Evolutionary conservation across 2,888 invertebrate species (phyloP).

Genomic region (Tuta absoluta): DNA sequence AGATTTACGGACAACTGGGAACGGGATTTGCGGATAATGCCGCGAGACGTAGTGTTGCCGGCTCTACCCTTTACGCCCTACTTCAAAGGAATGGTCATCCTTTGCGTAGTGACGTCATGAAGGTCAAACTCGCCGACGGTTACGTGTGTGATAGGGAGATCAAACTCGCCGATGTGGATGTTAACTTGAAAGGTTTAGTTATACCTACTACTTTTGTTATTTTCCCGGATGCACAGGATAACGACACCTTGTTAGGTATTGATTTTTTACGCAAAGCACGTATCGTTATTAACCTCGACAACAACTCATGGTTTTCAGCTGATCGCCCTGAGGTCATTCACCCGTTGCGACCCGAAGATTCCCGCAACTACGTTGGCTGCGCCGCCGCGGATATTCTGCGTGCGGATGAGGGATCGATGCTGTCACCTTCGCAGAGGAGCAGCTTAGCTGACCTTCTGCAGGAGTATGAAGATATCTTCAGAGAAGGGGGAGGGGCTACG

Average conservation of each 20-base stretch:
- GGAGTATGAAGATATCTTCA: conserved; percentile 28
- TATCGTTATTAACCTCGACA: conserved; percentile 12
- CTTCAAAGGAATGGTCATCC: background rate
- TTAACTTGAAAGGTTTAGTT: background rate
- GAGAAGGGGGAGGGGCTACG: conserved; percentile 32
- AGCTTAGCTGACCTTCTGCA: conserved; percentile 19
- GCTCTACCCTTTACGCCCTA: background rate
- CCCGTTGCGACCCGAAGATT: too few relatives aligned
- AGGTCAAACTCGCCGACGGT: conserved; percentile 20
- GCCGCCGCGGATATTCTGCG: conserved; percentile 19
- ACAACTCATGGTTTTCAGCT: conserved; percentile 13
- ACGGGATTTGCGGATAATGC: background rate
- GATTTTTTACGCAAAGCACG: conserved; percentile 22
- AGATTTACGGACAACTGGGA: background rate
- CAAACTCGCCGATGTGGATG: conserved; percentile 9
- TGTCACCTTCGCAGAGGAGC: conserved; percentile 12
- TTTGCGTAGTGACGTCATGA: conserved; percentile 3
- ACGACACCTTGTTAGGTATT: conserved; percentile 26
- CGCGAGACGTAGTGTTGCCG: conserved; percentile 7
- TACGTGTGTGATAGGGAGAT: background rate
- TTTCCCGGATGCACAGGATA: conserved; percentile 24
- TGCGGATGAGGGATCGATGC: conserved; percentile 25
- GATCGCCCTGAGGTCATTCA: too few relatives aligned
- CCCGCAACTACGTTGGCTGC: too few relatives aligned
- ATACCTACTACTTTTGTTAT: conserved; percentile 14